Base-by-base conservation (phyloP, 2,797 vertebrate species). In the Eulemur coronatus region DNA sequence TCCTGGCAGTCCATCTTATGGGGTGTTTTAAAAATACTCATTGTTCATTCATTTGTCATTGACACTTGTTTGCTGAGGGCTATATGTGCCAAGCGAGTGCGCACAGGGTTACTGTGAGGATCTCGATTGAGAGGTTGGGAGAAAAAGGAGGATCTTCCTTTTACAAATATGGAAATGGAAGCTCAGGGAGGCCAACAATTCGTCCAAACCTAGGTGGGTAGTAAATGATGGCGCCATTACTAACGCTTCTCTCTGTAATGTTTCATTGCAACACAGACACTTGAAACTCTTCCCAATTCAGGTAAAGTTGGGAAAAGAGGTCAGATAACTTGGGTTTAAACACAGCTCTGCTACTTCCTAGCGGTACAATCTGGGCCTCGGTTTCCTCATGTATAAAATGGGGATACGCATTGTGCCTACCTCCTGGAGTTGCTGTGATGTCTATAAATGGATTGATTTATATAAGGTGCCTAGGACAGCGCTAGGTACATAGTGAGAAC, bases 211-310 rank as follows among this genome's bases (percentile, higher is more conserved):
- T 46, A 28, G 9, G 46, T 48, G 38, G 17, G 30, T 1, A 55
- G 22, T 63, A 28, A 57, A 9, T 50, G 82, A 48, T n/a, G 41
- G 14, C 35, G 2, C 55, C 70, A 18, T 15, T 18, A 48, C 43
- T 55, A 84, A 1, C 13, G 38, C 43, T 2, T 46, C 33, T 55
- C 22, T 65, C 57, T 20, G 17, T 38, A 33, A 79, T 22, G 55
- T 84, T n/a, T 72, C 65, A 13, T 65, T 48, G 17, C 43, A n/a
- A 61, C 38, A n/a, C 9, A 59, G 63, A 43, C 33, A 61, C 33
- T 35, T 82, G 61, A 76, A 86, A 82, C 41, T 59, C 86, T 86
- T 87, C 70, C 70, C 43, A 30, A 7, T 35, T 50, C 65, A 43
- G 41, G 20, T n/a, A n/a, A 57, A 55, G 8, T 3, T n/a, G 15